phyloP scores from a whole-genome alignment of 2,797 vertebrate genomes.

The Lagothrix lagotricha region DNA sequence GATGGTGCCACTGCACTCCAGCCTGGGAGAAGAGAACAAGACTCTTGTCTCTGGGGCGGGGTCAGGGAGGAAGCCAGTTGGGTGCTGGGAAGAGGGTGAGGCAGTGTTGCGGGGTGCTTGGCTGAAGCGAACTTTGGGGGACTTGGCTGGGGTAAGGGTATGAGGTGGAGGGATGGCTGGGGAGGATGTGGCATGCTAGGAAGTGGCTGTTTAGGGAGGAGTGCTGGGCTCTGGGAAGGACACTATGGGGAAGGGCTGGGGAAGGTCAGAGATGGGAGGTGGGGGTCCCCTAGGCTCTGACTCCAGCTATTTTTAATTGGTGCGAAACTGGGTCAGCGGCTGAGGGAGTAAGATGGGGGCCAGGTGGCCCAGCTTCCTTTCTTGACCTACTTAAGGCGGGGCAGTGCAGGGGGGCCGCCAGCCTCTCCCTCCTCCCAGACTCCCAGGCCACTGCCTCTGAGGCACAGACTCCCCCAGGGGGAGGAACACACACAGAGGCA shows the following conservation, averaged over 20 bases:
- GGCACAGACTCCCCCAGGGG: not conserved
- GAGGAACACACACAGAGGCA: not conserved
- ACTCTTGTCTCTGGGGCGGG: not conserved
- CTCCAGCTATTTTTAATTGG: conserved; percentile 77
- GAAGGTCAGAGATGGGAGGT: conserved; percentile 60
- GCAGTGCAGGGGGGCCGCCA: conserved; percentile 11
- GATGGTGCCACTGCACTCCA: no score
- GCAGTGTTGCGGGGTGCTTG: not conserved
- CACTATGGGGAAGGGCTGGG: conserved; percentile 29
- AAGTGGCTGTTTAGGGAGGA: not conserved
- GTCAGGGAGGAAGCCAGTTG: not conserved
- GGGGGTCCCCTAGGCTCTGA: conserved; percentile 75
- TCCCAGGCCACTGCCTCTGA: not conserved
- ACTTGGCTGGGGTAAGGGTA: not conserved
- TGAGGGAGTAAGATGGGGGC: conserved; percentile 71
- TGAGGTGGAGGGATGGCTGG: not conserved
- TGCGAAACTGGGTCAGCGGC: conserved; percentile 76
- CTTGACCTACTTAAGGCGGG: conserved; percentile 73
- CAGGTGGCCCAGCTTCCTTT: conserved; percentile 58
- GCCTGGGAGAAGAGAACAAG: not conserved
- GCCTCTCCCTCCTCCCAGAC: not conserved
- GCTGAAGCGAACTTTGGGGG: accelerated
- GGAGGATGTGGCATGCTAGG: not conserved
- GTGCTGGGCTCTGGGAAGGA: conserved; percentile 13
- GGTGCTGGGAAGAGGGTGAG: not conserved